Conservation (phyloP, 2,113 vertebrate genomes). For the Noturus placidus region DNA sequence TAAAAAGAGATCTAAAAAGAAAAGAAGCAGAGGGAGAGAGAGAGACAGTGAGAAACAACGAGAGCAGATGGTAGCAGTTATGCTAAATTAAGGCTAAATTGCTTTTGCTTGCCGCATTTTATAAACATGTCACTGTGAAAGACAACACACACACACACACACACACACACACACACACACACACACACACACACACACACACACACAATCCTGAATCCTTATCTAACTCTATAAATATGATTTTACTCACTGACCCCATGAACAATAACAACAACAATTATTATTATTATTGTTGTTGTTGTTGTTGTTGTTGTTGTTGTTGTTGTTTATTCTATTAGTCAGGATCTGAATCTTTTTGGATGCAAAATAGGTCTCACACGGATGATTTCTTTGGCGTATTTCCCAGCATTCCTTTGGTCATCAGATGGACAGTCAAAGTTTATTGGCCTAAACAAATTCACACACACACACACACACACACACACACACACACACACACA, state of each 20-base stretch:
- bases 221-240: background rate
- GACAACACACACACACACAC: conserved; percentile 36
- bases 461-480: conserved; percentile 27
- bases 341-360: background rate
- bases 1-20: background rate
- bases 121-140: conserved; percentile 57
- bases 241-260: background rate
- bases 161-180: conserved; percentile 12
- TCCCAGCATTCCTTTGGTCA: background rate
- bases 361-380: background rate
- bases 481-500: conserved; percentile 29
- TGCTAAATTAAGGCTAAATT: conserved; percentile 60
- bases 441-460: conserved; percentile 10
- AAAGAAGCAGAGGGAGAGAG: background rate
- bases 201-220: background rate
- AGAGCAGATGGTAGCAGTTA: conserved; percentile 57
- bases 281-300: background rate
- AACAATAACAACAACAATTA: no score
- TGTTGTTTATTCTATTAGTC: background rate
- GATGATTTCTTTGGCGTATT: background rate
- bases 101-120: conserved; percentile 53
- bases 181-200: conserved; percentile 13
- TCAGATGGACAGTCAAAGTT: background rate
- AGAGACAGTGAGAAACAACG: background rate
- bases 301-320: background rate